Conservation (phyloP, 35 echinoderm and acorn worm genomes). For the Stichopus chloronotus region DNA sequence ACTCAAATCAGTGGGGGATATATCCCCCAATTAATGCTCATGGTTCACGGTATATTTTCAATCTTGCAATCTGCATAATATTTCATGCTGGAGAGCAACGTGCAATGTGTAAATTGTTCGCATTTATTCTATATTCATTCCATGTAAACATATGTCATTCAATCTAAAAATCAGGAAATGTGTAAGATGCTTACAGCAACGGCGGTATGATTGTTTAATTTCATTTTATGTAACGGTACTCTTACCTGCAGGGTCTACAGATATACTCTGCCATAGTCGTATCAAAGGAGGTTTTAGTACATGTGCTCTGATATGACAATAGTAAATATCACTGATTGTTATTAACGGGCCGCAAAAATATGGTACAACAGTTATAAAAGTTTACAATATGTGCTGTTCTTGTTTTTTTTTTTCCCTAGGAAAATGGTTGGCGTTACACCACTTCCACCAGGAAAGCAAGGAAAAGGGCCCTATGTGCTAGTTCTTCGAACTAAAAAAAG, state of each 20-base stretch:
- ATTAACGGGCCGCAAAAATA: neutral
- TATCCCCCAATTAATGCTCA: no score
- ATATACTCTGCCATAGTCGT: neutral
- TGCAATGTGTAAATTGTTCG: no score
- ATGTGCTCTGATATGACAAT: neutral
- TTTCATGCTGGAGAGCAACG: no score
- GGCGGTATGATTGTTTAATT: no score
- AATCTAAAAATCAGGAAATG: no score
- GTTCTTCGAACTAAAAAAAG: constrained; percentile 2
- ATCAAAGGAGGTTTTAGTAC: neutral
- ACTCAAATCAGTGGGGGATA: no score
- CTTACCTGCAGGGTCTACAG: neutral
- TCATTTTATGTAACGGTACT: neutral
- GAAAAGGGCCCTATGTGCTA: constrained; percentile 25
- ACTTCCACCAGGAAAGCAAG: constrained; percentile 16
- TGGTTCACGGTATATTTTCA: no score
- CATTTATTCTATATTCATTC: no score
- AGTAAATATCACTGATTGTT: neutral
- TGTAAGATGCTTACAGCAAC: no score
- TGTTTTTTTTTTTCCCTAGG: constrained; percentile 5
- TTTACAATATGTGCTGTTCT: neutral
- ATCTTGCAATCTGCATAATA: no score
- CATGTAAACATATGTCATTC: no score
- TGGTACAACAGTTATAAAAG: neutral
- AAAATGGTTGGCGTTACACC: constrained; percentile 49